Conservation (phyloP, 2,113 vertebrate genomes). For the Pardalotus punctatus region DNA sequence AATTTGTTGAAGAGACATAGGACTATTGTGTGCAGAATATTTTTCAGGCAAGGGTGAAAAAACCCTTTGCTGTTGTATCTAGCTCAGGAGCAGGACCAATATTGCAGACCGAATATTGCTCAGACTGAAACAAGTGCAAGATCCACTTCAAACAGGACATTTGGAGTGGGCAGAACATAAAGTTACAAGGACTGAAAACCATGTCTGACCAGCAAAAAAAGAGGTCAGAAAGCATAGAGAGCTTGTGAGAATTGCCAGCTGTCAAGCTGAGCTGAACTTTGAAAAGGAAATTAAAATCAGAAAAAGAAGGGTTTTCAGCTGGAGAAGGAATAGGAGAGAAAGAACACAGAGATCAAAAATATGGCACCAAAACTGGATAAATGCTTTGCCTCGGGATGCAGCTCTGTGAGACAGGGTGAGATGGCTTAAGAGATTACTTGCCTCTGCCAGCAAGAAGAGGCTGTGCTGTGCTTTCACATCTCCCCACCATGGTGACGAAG, state of each 20-base stretch:
- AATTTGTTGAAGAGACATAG: neutral
- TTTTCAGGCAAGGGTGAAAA: neutral
- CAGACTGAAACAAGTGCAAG: neutral
- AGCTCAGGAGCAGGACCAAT: neutral
- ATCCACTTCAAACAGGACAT: neutral
- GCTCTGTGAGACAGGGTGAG: neutral
- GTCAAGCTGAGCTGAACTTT: neutral
- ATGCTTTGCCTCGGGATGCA: neutral
- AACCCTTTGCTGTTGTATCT: fast-evolving
- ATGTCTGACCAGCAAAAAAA: neutral
- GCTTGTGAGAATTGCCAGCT: neutral
- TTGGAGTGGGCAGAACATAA: neutral
- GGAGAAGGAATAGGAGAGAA: neutral
- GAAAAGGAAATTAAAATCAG: slow-evolving; percentile 30
- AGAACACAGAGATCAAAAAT: neutral
- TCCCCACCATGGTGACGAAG: fast-evolving
- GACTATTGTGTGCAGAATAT: neutral
- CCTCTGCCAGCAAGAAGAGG: neutral
- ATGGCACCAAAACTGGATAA: neutral
- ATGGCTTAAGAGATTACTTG: neutral
- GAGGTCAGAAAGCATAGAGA: neutral
- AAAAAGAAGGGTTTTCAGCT: neutral
- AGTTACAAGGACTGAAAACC: neutral
- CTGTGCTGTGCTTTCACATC: neutral
- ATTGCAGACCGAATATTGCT: too few relatives aligned